These are phyloP conservation scores for Xestia c-nigrum DNA, from an alignment of 2,888 invertebrate genomes.

Conservation along the genomic window DNA sequence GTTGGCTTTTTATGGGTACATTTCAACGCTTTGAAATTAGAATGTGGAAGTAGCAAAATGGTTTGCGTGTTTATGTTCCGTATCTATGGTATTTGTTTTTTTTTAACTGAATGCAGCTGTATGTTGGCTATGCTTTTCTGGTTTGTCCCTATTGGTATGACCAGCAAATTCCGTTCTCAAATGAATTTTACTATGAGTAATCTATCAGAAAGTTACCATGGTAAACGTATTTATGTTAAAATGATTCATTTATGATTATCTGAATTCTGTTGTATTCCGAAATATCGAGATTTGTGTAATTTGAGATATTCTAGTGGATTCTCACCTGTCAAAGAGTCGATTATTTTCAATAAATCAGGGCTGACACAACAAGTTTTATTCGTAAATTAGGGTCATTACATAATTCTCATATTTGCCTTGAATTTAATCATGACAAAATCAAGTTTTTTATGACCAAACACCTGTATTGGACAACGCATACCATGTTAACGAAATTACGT, in stretches of 20 bases:
- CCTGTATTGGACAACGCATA: slow-evolving; percentile 49
- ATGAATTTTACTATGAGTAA: slow-evolving; percentile 7
- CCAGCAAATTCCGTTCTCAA: neutral
- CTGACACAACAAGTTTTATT: slow-evolving; percentile 12
- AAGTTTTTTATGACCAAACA: slow-evolving; percentile 59
- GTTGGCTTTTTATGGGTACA: slow-evolving; percentile 5
- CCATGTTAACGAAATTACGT: slow-evolving; percentile 70
- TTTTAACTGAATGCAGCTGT: neutral
- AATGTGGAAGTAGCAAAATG: slow-evolving; percentile 41
- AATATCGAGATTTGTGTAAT: neutral
- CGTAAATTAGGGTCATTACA: slow-evolving; percentile 40
- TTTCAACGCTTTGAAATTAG: slow-evolving; percentile 33
- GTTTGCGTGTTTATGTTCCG: slow-evolving; percentile 5
- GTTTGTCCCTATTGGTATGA: neutral
- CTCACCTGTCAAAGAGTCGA: slow-evolving; percentile 21
- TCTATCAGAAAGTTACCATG: neutral
- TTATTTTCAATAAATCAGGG: slow-evolving; percentile 29
- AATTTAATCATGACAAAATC: slow-evolving; percentile 54
- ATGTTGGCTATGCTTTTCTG: slow-evolving; percentile 5
- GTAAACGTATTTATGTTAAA: neutral
- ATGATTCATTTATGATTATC: neutral
- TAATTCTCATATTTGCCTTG: slow-evolving; percentile 48
- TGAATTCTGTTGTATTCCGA: neutral
- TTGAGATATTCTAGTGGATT: slow-evolving; percentile 8
- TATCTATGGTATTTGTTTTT: slow-evolving; percentile 4